Conservation (phyloP, 1,140 invertebrate genomes). For the Antheraea mylitta region DNA sequence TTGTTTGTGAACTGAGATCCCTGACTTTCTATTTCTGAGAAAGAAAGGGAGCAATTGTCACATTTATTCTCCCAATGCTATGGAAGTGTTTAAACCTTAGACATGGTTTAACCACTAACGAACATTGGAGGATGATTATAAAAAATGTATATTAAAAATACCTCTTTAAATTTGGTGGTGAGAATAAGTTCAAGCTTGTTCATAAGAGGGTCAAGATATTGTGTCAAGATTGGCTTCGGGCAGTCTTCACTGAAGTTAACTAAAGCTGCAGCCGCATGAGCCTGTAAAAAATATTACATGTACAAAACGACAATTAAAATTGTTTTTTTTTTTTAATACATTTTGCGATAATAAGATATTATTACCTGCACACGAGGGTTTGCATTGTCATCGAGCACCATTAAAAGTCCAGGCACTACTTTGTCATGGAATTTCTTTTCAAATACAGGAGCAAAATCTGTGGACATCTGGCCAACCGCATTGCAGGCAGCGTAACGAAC, state of each 20-base stretch:
- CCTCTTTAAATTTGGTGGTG: constrained; percentile 95
- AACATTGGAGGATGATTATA: constrained; percentile 62
- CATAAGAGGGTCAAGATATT: constrained; percentile 95
- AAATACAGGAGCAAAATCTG: constrained; percentile 97
- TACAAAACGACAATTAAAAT: too few relatives aligned
- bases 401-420: constrained; percentile 94
- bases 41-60: constrained; percentile 64
- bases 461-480: constrained; percentile 99
- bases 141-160: constrained; percentile 36
- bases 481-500: constrained; percentile 99
- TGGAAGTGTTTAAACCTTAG: constrained; percentile 63
- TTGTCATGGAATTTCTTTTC: constrained; percentile 99
- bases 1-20: constrained; percentile 67
- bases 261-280: constrained; percentile 94
- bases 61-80: constrained; percentile 75
- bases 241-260: constrained; percentile 99
- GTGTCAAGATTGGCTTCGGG: constrained; percentile 94
- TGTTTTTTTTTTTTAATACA: too few relatives aligned
- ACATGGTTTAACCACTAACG: constrained; percentile 63
- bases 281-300: constrained; percentile 54
- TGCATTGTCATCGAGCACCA: constrained; percentile 93
- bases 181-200: constrained; percentile 94
- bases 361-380: constrained; percentile 94
- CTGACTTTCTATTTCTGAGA: constrained; percentile 48
- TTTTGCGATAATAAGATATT: neutral